phyloP scores from a whole-genome alignment of 2,113 vertebrate genomes.

The Chamaetylas fuelleborni region DNA sequence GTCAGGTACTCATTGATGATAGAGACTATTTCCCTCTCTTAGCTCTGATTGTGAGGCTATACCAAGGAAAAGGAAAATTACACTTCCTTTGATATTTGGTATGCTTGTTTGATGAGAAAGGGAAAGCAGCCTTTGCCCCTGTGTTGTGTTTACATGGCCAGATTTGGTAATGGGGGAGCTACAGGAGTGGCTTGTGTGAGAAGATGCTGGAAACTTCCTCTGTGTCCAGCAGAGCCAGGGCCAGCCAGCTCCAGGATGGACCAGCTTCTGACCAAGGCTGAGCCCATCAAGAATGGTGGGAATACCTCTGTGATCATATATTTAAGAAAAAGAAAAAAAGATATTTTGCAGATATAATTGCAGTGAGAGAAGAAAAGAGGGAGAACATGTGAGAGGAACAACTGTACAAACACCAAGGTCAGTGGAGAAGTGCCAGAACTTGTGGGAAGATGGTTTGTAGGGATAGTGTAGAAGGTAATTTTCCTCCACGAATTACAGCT shows the following conservation, averaged over 20 bases:
- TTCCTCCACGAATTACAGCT: no score
- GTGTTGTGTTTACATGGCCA: not conserved
- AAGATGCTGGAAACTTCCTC: not conserved
- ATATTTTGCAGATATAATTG: not conserved
- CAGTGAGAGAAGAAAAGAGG: no score
- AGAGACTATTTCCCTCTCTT: not conserved
- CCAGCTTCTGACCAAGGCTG: not conserved
- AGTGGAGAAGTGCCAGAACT: fast-evolving
- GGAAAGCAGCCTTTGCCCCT: not conserved
- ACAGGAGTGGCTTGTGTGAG: not conserved
- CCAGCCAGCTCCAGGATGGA: not conserved
- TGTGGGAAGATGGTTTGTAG: no score
- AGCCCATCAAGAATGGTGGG: not conserved
- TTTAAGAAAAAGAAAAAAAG: no score
- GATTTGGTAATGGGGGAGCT: not conserved
- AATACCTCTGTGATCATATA: not conserved
- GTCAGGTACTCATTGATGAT: fast-evolving
- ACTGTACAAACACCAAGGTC: not conserved
- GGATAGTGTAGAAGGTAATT: no score
- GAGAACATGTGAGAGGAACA: no score
- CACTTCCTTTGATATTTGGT: not conserved
- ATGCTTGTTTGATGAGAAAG: not conserved
- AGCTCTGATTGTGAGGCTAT: not conserved
- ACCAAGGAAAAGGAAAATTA: not conserved
- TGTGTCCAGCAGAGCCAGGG: not conserved